These are phyloP conservation scores for Symphodus melops DNA, from an alignment of 2,113 vertebrate species.

Conservation along the genomic window DNA sequence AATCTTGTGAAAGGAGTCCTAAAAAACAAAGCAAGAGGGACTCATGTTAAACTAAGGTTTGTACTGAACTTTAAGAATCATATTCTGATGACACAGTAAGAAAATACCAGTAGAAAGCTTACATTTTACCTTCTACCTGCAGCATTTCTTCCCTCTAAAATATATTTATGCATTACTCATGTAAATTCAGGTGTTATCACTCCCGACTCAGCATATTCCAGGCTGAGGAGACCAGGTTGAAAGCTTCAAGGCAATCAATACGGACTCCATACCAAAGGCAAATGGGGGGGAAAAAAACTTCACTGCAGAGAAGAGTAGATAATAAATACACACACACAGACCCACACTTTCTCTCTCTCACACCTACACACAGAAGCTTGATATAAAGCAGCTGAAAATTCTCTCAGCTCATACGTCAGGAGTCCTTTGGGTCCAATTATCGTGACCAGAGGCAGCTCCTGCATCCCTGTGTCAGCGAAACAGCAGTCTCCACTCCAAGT, in stretches of 20 bases:
- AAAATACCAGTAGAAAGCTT: slow-evolving; percentile 26
- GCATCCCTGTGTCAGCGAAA: slow-evolving; percentile 66
- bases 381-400: slow-evolving; percentile 69
- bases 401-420: slow-evolving; percentile 61
- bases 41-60: slow-evolving; percentile 11
- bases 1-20: neutral
- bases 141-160: slow-evolving; percentile 18
- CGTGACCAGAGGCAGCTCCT: slow-evolving; percentile 52
- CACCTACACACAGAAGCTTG: slow-evolving; percentile 39
- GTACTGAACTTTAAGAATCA: slow-evolving; percentile 21
- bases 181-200: slow-evolving; percentile 47
- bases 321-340: slow-evolving; percentile 23
- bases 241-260: slow-evolving; percentile 81
- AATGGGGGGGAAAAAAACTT: slow-evolving; percentile 41
- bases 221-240: slow-evolving; percentile 44
- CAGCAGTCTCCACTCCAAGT: slow-evolving; percentile 13
- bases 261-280: slow-evolving; percentile 85
- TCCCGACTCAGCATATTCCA: slow-evolving; percentile 55
- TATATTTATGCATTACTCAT: slow-evolving; percentile 56
- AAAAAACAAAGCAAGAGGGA: neutral
- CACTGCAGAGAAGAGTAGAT: slow-evolving; percentile 36
- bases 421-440: slow-evolving; percentile 73
- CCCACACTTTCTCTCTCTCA: slow-evolving; percentile 11
- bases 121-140: slow-evolving; percentile 38
- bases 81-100: slow-evolving; percentile 45